Percentiles rank a stretch among this genome's conserved stretches.
Conservation (phyloP, 2,888 invertebrate species). For the Lasioglossum leucozonium region DNA sequence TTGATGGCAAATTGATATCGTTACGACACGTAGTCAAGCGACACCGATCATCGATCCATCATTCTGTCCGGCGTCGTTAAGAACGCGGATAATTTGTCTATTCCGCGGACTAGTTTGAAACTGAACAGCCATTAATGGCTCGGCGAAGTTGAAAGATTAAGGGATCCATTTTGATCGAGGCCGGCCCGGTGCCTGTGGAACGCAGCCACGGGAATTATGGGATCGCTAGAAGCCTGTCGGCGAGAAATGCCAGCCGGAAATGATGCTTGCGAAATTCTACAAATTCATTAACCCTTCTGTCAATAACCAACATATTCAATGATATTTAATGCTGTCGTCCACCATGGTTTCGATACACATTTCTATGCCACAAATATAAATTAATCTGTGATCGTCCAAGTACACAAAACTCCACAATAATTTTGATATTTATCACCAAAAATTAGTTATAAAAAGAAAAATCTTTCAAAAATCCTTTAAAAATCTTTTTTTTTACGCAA, state of each 20-base stretch:
- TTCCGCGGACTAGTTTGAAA: conserved; percentile 32
- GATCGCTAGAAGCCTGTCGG: not conserved
- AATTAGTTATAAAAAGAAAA: no score
- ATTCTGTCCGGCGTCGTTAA: conserved; percentile 47
- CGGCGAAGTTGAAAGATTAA: conserved; percentile 44
- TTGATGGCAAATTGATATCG: conserved; percentile 64
- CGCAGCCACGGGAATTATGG: not conserved
- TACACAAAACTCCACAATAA: no score
- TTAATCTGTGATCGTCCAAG: no score
- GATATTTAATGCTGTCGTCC: no score
- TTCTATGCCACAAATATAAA: no score
- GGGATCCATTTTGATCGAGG: conserved; percentile 20
- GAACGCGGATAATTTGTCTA: conserved; percentile 47
- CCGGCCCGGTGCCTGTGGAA: not conserved
- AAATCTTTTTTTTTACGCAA: no score
- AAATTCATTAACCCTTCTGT: not conserved
- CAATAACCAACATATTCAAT: not conserved
- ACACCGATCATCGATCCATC: conserved; percentile 63
- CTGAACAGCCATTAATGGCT: conserved; percentile 30
- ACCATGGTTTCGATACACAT: no score
- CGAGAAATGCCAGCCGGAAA: not conserved
- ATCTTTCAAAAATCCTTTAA: no score
- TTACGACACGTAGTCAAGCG: conserved; percentile 52
- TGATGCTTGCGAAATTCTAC: not conserved
- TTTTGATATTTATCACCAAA: no score